Conservation (phyloP, 2,888 invertebrate species). For the Sarcophaga subvicina region DNA sequence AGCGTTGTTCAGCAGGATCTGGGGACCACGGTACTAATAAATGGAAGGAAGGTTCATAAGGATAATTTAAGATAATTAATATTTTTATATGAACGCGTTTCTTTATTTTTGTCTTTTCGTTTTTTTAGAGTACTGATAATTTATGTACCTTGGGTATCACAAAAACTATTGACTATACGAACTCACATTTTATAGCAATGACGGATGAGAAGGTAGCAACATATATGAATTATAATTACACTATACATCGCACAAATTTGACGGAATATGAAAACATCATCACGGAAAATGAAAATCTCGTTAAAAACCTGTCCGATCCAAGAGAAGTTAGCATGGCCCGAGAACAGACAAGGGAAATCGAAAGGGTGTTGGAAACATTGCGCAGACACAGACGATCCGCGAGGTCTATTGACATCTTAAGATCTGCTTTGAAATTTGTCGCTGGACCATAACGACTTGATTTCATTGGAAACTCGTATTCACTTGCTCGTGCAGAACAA, state of each 20-base stretch:
- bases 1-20: background rate
- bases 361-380: background rate
- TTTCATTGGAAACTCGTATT: background rate
- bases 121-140: background rate
- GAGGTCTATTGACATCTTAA: background rate
- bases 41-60: background rate
- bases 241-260: slow-evolving; percentile 8
- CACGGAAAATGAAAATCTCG: background rate
- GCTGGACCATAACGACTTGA: no score
- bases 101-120: background rate
- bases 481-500: background rate
- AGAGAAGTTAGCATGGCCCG: background rate
- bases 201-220: no score
- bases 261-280: slow-evolving; percentile 11
- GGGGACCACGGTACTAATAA: background rate
- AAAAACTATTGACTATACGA: slow-evolving; percentile 3
- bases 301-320: background rate
- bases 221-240: background rate
- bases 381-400: background rate
- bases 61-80: background rate
- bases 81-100: no score
- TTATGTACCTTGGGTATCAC: background rate
- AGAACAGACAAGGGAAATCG: slow-evolving; percentile 7
- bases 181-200: background rate
- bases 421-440: background rate